Evolutionary conservation across 1,140 invertebrate species (phyloP), one percentile per base, ranked within the genome.

Genomic region (Spodoptera litura): DNA sequence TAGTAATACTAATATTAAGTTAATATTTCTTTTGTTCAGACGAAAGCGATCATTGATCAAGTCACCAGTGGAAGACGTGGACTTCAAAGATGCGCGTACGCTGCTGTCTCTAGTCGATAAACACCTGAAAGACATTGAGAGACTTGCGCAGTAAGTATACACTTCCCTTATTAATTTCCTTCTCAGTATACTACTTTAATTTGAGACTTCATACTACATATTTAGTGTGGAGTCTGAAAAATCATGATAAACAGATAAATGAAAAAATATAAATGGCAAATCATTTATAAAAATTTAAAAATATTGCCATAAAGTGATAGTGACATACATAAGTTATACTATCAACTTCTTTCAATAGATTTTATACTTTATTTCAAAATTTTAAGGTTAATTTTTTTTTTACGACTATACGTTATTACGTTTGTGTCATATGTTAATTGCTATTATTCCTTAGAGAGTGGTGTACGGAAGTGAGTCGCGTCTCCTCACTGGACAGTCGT

Each of bases 91-190:
- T 52, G 58, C 82, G 1, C 79, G 77, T 5, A 74, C 78, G 2
- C 35, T 88, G 0, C 44, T 86, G 4, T 59, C 77, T 25, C 52
- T 80, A 8, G 71, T 89, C 8, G 87, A 92, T 70, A 87, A 83
- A 31, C 68, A 88, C 64, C 13, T 91, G 11, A 70, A 74, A 0
- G 82, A 83, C 15, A 78, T 92, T 12, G 82, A 87, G 61, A 78
- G 66, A 8, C 73, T 88, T 1, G 83, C 84, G 0, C 66, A 85
- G 90, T 91, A 79, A 85, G 85, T 58, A 53, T 11, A n/a, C 0
- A n/a, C 2, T n/a, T 10, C 11, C 12, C 4, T 53, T 53, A 55
- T n/a, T n/a, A n/a, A n/a, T 55, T 10, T 15, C 2, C 2, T n/a
- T 55, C n/a, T 55, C 38, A 44, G 9, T 44, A 44, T 44, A 6